phyloP scores from a whole-genome alignment of 2,113 vertebrate genomes.

The Anolis sagrei region DNA sequence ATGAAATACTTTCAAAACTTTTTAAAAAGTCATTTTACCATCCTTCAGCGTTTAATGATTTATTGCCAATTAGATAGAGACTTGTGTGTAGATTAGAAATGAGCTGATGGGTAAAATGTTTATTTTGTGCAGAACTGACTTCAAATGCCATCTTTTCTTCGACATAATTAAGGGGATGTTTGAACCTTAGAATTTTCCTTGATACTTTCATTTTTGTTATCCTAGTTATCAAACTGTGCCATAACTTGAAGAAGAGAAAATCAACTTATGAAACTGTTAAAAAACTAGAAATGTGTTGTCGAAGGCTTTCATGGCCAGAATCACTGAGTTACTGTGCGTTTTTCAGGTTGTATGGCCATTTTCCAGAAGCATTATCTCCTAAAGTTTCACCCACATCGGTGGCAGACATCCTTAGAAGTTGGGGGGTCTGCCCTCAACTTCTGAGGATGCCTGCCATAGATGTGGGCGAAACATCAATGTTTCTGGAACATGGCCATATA shows the following conservation, averaged over 20 bases:
- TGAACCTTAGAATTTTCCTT: neutral
- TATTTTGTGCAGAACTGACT: neutral
- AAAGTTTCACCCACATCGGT: too few relatives aligned
- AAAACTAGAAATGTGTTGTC: too few relatives aligned
- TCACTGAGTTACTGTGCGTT: too few relatives aligned
- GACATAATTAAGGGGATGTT: slow-evolving; percentile 13
- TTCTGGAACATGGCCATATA: too few relatives aligned
- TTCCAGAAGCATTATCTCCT: too few relatives aligned
- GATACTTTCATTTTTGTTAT: slow-evolving; percentile 30
- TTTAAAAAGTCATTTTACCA: slow-evolving; percentile 43
- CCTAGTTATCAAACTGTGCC: slow-evolving; percentile 33
- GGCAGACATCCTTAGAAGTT: too few relatives aligned
- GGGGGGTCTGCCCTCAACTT: too few relatives aligned
- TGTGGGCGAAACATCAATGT: too few relatives aligned
- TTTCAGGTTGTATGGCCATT: too few relatives aligned
- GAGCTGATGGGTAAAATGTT: slow-evolving; percentile 34
- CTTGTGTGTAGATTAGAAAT: slow-evolving; percentile 26
- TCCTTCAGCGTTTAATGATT: fast-evolving
- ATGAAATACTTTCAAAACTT: slow-evolving; percentile 37
- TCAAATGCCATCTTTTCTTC: slow-evolving; percentile 25
- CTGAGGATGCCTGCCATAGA: too few relatives aligned
- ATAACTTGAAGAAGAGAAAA: slow-evolving; percentile 35
- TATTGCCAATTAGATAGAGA: slow-evolving; percentile 7
- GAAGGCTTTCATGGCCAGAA: too few relatives aligned
- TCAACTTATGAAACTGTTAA: neutral